Evolutionary conservation across 2,797 vertebrate genomes (phyloP).

Genomic region (Thunnus albacares): DNA sequence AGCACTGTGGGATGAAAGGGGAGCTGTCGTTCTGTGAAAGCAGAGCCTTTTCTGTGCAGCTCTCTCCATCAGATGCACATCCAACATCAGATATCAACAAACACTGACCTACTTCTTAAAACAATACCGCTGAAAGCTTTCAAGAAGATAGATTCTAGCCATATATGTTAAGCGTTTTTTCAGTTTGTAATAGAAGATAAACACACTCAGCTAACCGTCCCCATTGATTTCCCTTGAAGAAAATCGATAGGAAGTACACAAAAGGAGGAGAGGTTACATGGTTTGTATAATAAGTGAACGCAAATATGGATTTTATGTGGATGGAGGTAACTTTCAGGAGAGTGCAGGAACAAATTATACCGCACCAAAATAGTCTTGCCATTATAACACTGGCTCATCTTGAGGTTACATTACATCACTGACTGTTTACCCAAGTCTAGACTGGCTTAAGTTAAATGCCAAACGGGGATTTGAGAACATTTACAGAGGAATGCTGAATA

Average conservation of each 20-base stretch:
- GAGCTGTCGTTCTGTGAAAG: constrained; percentile 42
- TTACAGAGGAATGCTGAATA: constrained; percentile 26
- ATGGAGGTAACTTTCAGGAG: not conserved
- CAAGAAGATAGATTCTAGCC: constrained; percentile 14
- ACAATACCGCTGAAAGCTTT: constrained; percentile 22
- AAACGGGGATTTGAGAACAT: constrained; percentile 33
- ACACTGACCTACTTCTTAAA: constrained; percentile 59
- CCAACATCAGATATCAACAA: constrained; percentile 58
- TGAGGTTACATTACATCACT: constrained; percentile 20
- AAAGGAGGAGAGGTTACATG: not conserved
- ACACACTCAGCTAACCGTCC: not conserved
- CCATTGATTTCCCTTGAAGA: constrained; percentile 32
- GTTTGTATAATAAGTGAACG: constrained; percentile 12
- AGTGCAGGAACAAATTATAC: not conserved
- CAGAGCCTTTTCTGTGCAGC: constrained; percentile 24
- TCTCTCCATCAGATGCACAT: constrained; percentile 31
- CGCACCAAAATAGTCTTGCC: not conserved
- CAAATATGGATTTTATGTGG: constrained; percentile 7
- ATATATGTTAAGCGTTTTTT: constrained; percentile 23
- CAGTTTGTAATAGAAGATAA: constrained; percentile 23
- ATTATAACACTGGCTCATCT: constrained; percentile 1
- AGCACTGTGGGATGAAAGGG: constrained; percentile 35
- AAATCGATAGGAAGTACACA: constrained; percentile 8
- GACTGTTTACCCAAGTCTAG: constrained; percentile 17
- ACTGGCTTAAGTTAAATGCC: constrained; percentile 43